Evolutionary conservation across 1,140 invertebrate genomes (phyloP).

Genomic region (Copidosoma floridanum): DNA sequence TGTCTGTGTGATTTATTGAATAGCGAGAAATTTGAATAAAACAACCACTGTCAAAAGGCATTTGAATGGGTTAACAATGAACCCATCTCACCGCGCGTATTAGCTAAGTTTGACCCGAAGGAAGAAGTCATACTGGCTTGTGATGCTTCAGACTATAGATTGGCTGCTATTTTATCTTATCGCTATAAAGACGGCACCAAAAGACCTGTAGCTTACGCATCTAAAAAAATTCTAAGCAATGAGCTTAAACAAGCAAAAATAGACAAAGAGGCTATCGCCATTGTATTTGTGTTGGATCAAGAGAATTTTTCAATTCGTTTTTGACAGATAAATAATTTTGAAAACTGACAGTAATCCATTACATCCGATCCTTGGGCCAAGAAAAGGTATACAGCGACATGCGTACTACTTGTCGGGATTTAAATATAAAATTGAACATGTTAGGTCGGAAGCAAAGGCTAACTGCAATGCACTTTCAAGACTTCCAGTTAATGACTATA

Average conservation of each 20-base stretch:
- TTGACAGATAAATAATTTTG: constrained; percentile 45
- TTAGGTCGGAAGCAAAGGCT: constrained; percentile 5
- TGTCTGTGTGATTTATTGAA: not conserved
- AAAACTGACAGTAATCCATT: constrained; percentile 49
- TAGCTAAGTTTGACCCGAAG: not conserved
- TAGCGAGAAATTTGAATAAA: not conserved
- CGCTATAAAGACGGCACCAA: constrained; percentile 35
- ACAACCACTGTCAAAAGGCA: not conserved
- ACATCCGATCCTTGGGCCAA: not conserved
- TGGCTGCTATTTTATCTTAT: not conserved
- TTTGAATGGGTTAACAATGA: not conserved
- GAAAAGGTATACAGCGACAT: constrained; percentile 27
- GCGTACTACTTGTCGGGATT: constrained; percentile 25
- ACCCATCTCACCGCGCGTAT: not conserved
- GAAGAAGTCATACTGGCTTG: not conserved
- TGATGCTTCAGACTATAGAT: not conserved
- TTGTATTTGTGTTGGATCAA: constrained; percentile 37
- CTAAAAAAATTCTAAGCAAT: constrained; percentile 3
- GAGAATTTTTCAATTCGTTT: constrained; percentile 50
- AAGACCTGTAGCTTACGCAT: constrained; percentile 13
- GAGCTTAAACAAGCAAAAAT: constrained; percentile 1
- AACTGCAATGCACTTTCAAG: constrained; percentile 10
- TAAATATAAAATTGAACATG: constrained; percentile 15
- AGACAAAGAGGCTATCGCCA: not conserved
- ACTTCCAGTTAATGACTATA: not conserved